Conservation (phyloP, 2,797 vertebrate genomes). For the Parambassis ranga region DNA sequence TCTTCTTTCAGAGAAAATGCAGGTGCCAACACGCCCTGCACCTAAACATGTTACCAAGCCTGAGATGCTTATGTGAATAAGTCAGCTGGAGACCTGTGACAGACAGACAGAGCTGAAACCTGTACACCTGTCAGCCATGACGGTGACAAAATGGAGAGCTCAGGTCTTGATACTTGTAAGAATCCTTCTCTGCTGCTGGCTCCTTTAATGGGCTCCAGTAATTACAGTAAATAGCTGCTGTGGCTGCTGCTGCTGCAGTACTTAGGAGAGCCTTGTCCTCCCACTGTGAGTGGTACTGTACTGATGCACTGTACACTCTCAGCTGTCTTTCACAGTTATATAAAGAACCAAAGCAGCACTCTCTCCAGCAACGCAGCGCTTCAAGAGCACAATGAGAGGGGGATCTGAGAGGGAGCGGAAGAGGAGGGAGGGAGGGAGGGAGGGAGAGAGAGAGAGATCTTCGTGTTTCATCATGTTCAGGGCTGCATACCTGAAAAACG, state of each 20-base stretch:
- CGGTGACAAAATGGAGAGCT: conserved; percentile 22
- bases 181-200: conserved; percentile 3
- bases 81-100: neutral
- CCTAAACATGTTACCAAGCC: neutral
- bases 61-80: neutral
- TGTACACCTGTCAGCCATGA: conserved; percentile 10
- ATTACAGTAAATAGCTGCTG: conserved; percentile 52
- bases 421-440: neutral
- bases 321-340: conserved; percentile 56
- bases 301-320: conserved; percentile 45
- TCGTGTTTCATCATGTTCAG: conserved; percentile 33
- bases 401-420: conserved; percentile 13
- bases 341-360: conserved; percentile 49
- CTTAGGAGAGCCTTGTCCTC: conserved; percentile 51
- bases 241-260: conserved; percentile 42
- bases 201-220: conserved; percentile 52
- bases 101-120: conserved; percentile 18
- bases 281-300: conserved; percentile 60
- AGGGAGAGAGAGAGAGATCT: neutral
- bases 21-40: neutral
- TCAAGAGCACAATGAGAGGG: conserved; percentile 45
- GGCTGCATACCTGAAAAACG: conserved; percentile 28
- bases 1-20: neutral
- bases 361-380: conserved; percentile 44
- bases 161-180: neutral